Evolutionary conservation across 2,888 invertebrate species (phyloP), one percentile per base, ranked within the genome.

Genomic region (Muschampia plurimacula): DNA sequence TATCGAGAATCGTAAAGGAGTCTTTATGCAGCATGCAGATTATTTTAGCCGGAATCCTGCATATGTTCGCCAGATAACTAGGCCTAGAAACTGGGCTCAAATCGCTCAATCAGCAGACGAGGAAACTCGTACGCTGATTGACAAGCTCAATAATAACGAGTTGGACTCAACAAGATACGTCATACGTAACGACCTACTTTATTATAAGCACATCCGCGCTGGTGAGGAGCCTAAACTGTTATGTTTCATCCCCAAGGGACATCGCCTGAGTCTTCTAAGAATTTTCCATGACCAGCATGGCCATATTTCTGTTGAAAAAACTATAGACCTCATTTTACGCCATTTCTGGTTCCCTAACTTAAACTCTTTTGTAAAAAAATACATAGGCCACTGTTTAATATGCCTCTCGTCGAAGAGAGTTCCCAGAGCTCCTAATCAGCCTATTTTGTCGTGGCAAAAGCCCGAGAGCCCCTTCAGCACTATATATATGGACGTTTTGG

Each of bases 71-170:
- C n/a, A 63, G 5, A 44, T 44, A 15, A 2, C n/a, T 3, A 76
- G 41, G n/a, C 77, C 76, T 9, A 59, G 36, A 0, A 77, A 76
- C 41, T 78, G 78, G 78, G 77, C 77, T 5, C 71, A 77, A 46
- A 74, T 76, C 0, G 77, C 77, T 9, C 77, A 77, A 46, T 10
- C 69, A 3, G 76, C 74, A 15, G 77, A 77, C 60, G 32, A 70
- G 7, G 75, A 77, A 22, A 76, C 77, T 15, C 69, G 36, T 15
- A 32, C 13, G 22, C 28, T 75, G 6, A 32, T 77, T 13, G 65
- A 74, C 15, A 75, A 67, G 39, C 32, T 75, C 4, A 10, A 44
- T 1, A 64, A 73, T 4, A 73, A 74, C 22, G 10, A 71, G 7
- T 28, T 77, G 1, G 75, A 77, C 59, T 9, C 74, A 0, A 28